Conservation (phyloP, 2,888 invertebrate genomes). For the Tetragonisca angustula region DNA sequence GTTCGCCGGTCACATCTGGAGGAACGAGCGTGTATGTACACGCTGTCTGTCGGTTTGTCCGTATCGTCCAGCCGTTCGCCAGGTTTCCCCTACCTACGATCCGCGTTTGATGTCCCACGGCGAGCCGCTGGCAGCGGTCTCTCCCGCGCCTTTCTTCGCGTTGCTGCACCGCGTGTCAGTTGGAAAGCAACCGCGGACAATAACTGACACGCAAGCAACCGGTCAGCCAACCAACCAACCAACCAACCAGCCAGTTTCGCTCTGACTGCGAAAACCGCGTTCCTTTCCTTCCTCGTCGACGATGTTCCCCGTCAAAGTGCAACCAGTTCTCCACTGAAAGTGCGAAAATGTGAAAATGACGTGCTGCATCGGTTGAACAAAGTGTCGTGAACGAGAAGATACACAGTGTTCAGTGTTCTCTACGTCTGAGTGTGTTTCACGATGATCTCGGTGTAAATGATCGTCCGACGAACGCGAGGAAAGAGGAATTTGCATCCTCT, state of each 20-base stretch:
- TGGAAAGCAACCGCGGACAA: constrained; percentile 78
- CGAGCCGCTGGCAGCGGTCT: constrained; percentile 59
- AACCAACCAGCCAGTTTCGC: constrained; percentile 34
- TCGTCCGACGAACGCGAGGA: not conserved
- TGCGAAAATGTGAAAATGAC: constrained; percentile 16
- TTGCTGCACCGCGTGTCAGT: constrained; percentile 80
- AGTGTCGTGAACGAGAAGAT: constrained; percentile 4
- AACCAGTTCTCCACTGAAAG: not conserved
- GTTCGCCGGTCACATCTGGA: constrained; percentile 3
- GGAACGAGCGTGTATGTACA: constrained; percentile 41
- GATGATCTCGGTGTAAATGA: not conserved
- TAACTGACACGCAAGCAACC: constrained; percentile 69
- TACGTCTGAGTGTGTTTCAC: not conserved
- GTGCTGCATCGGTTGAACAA: too few relatives aligned
- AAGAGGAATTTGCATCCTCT: too few relatives aligned
- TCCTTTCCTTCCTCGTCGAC: constrained; percentile 35
- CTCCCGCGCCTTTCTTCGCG: constrained; percentile 82
- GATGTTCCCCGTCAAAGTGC: constrained; percentile 7
- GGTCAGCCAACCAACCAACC: constrained; percentile 43
- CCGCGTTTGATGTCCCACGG: constrained; percentile 53
- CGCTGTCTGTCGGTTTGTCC: constrained; percentile 56
- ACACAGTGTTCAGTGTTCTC: not conserved
- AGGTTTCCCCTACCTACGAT: constrained; percentile 56
- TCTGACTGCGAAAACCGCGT: constrained; percentile 45
- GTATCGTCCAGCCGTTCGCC: constrained; percentile 49